A percentile compares a stretch with the other conserved stretches of the same genome.
These are phyloP conservation scores for Musca domestica DNA, from an alignment of 1,140 invertebrate genomes.

Conservation along the genomic window DNA sequence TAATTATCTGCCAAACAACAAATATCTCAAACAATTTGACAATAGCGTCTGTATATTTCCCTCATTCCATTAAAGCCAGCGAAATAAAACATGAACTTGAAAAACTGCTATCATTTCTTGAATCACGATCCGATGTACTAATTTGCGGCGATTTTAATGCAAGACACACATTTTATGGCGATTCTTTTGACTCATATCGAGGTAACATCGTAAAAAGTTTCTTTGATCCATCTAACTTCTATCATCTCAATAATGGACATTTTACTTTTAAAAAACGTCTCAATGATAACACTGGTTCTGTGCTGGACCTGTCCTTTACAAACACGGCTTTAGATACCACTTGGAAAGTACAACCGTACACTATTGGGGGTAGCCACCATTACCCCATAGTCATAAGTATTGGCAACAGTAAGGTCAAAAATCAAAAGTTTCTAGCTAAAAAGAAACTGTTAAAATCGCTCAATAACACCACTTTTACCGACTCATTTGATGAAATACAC, in stretches of 20 bases:
- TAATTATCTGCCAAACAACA: background rate
- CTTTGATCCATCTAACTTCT: background rate
- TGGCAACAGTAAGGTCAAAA: no score
- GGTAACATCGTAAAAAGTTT: background rate
- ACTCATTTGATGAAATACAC: no score
- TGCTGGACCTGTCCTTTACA: background rate
- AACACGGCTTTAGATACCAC: no score
- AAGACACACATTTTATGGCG: background rate
- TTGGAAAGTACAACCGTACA: no score
- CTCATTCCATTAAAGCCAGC: no score
- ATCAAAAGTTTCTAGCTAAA: no score
- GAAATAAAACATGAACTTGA: background rate
- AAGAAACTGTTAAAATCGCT: no score
- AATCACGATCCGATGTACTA: background rate
- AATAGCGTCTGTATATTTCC: no score
- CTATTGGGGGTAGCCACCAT: no score
- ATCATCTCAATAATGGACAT: background rate
- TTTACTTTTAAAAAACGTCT: background rate
- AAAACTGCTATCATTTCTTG: background rate
- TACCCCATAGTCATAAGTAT: no score
- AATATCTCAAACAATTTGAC: background rate
- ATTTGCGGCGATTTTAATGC: conserved; percentile 17
- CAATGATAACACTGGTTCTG: background rate
- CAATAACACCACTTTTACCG: no score
- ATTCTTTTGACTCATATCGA: background rate